A percentile compares a stretch with the other conserved stretches of the same genome.
Conservation (phyloP, 1,140 invertebrate species). For the Drosophila littoralis region DNA sequence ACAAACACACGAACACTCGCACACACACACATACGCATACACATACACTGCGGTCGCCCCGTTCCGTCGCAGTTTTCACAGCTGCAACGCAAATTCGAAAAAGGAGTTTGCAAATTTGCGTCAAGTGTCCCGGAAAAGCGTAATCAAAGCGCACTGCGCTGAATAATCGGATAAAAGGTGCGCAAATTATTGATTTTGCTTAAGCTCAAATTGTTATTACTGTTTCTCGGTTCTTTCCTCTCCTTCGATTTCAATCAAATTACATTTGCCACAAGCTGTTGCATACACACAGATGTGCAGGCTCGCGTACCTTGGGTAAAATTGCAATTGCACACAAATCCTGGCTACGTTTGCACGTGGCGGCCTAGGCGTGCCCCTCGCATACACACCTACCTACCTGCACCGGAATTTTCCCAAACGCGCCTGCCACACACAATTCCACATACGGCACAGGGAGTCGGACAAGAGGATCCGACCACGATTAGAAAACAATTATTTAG, state of each 20-base stretch:
- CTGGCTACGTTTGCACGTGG: conserved; percentile 26
- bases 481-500: background rate
- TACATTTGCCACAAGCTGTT: conserved; percentile 44
- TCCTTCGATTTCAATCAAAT: conserved; percentile 7
- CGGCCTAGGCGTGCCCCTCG: conserved; percentile 28
- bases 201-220: conserved; percentile 10
- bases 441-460: background rate
- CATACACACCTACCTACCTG: conserved; percentile 30
- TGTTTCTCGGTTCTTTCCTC: background rate
- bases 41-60: conserved; percentile 42
- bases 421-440: background rate
- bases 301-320: background rate
- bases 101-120: conserved; percentile 56
- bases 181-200: conserved; percentile 58
- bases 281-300: conserved; percentile 4
- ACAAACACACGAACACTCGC: conserved; percentile 22
- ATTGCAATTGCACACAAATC: conserved; percentile 9
- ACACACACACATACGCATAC: conserved; percentile 32
- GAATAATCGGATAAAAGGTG: conserved; percentile 40
- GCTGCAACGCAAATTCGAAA: conserved; percentile 78
- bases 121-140: conserved; percentile 16
- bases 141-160: conserved; percentile 8
- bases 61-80: conserved; percentile 58
- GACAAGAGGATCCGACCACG: background rate
- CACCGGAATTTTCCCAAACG: conserved; percentile 22